Percentiles rank a stretch among this genome's conserved stretches.
These are phyloP conservation scores for Nothura maculosa DNA, from an alignment of 2,797 vertebrate genomes.

Conservation along the genomic window DNA sequence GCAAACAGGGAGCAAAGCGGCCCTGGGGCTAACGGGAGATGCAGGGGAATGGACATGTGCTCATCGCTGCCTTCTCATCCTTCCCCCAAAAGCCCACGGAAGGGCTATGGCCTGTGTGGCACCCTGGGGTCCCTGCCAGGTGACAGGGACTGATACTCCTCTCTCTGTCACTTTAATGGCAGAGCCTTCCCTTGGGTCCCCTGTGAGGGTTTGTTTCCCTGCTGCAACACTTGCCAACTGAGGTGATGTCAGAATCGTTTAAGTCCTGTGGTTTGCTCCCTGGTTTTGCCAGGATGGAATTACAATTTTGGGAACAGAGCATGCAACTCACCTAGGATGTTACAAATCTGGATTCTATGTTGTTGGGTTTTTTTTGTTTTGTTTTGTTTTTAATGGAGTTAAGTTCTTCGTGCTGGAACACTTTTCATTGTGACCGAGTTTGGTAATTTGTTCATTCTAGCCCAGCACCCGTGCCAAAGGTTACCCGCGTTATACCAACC, in stretches of 20 bases:
- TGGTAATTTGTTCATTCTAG: constrained; percentile 54
- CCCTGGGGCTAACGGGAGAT: constrained; percentile 45
- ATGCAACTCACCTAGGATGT: constrained; percentile 34
- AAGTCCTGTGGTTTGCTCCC: constrained; percentile 13
- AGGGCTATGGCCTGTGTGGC: not conserved
- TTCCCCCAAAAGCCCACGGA: constrained; percentile 25
- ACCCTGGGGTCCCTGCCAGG: constrained; percentile 36
- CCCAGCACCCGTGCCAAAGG: constrained; percentile 60
- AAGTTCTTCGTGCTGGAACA: constrained; percentile 69
- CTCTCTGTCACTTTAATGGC: constrained; percentile 46
- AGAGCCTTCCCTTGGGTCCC: constrained; percentile 31
- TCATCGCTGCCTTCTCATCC: constrained; percentile 26
- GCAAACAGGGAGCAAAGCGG: constrained; percentile 25
- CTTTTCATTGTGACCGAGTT: constrained; percentile 61
- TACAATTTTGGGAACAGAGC: constrained; percentile 45
- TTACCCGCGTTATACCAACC: constrained; percentile 73
- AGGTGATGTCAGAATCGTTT: not conserved
- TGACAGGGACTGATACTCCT: not conserved
- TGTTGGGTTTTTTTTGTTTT: constrained; percentile 1
- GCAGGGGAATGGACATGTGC: not conserved
- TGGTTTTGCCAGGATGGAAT: constrained; percentile 52
- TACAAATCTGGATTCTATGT: constrained; percentile 59
- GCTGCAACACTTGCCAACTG: not conserved
- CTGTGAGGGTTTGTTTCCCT: not conserved
- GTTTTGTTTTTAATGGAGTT: too few relatives aligned